A percentile compares a stretch with the other conserved stretches of the same genome.
phyloP scores from a whole-genome alignment of 2,113 vertebrate species.

The Pelodiscus sinensis region DNA sequence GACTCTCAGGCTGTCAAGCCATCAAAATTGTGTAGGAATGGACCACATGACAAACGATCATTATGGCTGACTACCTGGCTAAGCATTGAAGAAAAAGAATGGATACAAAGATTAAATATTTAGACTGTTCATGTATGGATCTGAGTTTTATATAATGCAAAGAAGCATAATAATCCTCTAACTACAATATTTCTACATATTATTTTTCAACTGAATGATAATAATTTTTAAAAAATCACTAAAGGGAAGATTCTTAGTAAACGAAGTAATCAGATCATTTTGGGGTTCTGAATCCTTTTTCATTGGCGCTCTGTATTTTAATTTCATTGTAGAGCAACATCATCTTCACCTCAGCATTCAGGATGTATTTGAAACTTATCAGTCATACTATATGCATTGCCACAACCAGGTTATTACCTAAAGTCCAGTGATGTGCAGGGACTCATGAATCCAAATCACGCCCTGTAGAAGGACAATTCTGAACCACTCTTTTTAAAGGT shows the following conservation, averaged over 20 bases:
- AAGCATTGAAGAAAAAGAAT: not conserved
- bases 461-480: not conserved
- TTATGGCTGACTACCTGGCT: too few species aligned
- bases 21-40: too few species aligned
- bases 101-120: not conserved
- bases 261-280: not conserved
- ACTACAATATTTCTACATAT: not conserved
- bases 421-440: not conserved
- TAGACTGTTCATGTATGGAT: not conserved
- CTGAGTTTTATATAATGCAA: not conserved
- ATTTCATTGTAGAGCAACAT: not conserved
- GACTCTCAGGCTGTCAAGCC: too few species aligned
- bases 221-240: not conserved
- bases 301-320: not conserved
- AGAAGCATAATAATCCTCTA: not conserved
- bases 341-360: not conserved
- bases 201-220: constrained; percentile 11
- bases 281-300: not conserved
- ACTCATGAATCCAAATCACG: not conserved
- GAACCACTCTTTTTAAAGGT: not conserved
- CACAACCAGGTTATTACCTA: not conserved
- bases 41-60: too few species aligned
- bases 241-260: not conserved
- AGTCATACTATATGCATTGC: not conserved
- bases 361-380: not conserved